Base-by-base conservation (phyloP, 30 jellyfish, hydroid and myxozoan species). In the Hydractinia echinata region DNA sequence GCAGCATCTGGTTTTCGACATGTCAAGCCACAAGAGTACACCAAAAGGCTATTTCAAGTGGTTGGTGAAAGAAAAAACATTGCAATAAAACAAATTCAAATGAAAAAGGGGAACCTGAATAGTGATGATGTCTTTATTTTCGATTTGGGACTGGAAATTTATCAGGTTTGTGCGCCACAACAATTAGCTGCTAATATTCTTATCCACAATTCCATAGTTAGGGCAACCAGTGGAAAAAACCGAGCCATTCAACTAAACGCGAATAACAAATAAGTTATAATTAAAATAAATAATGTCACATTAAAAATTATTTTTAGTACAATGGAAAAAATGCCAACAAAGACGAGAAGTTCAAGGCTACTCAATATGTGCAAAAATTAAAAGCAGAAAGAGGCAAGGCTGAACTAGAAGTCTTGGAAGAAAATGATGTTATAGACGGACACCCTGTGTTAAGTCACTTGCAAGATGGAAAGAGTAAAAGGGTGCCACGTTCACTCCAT, bases 271-370 rank as follows among this genome's bases (percentile, higher is more conserved):
- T 30, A 30, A 30, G 44, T 30, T 30, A 30, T 30, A 51, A 64
- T 64, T 6, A n/a, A n/a, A 6, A n/a, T 13, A 13, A 51, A 64
- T n/a, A 64, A 64, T 51, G 7, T 64, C 5, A 39, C 4, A 10
- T 62, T 62, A 10, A 2, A 6, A n/a, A 62, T 61, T 6, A 62
- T 16, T 72, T 44, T 71, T 51, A 89, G 96, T 84, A 8, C 91
- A 91, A 91, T 58, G 97, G 97, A 53, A 82, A 85, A 56, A 66
- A 85, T 74, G 89, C 92, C 0, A 91, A 86, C 76, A 91, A 91
- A 61, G 97, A 91, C 56, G 97, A 91, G 85, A 91, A 91, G 67
- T 91, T 85, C 86, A 82, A 74, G 81, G 97, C 97, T 5, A 91
- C 97, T 2, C 97, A 91, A 44, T 91, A 86, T 70, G 88, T 85